A percentile compares a stretch with the other conserved stretches of the same genome.
These are phyloP conservation scores for Amiota mariae DNA, from an alignment of 2,888 invertebrate genomes.

Conservation along the genomic window DNA sequence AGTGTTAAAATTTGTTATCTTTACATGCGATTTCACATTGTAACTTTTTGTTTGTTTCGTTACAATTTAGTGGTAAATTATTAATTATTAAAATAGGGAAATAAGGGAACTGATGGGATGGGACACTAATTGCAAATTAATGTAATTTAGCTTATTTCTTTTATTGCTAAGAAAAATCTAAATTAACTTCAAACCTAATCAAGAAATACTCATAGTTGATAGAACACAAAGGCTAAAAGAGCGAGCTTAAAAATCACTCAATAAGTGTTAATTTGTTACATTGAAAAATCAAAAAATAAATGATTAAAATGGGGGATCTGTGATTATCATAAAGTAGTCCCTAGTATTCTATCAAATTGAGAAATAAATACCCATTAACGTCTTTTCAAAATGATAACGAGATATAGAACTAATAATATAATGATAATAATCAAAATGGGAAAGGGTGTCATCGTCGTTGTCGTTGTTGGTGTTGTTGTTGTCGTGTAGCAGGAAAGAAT, in stretches of 20 bases:
- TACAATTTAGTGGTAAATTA: neutral
- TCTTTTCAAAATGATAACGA: constrained; percentile 8
- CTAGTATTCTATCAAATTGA: no score
- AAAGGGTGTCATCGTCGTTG: neutral
- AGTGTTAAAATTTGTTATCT: neutral
- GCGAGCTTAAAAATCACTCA: no score
- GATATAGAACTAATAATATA: constrained; percentile 1
- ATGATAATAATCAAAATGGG: neutral
- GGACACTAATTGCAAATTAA: no score
- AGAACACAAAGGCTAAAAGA: neutral
- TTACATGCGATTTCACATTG: neutral
- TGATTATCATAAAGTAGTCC: no score
- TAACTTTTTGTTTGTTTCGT: neutral
- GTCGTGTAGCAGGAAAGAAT: neutral
- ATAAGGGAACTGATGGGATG: neutral
- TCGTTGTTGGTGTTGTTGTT: neutral
- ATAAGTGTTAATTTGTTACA: no score
- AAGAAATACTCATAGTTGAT: neutral
- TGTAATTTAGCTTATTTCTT: no score
- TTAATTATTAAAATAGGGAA: neutral
- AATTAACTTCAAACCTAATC: no score
- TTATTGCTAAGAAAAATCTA: no score
- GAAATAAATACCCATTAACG: neutral
- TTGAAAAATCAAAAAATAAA: no score
- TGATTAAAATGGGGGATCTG: no score